phyloP scores from a whole-genome alignment of 1,140 invertebrate genomes.

The Aporrectodea caliginosa region DNA sequence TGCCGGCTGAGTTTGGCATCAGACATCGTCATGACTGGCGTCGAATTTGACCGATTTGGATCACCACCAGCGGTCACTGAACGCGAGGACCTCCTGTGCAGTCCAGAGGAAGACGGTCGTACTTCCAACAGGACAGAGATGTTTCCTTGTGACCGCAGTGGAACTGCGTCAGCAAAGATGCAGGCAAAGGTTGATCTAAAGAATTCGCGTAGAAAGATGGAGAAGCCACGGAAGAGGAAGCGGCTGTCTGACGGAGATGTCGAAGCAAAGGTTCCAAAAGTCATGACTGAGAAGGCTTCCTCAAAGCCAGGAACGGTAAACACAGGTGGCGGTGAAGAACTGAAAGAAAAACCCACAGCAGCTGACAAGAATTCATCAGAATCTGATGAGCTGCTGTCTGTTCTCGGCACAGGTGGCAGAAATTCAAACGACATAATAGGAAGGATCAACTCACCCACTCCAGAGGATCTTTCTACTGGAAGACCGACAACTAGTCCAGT shows the following conservation, averaged over 20 bases:
- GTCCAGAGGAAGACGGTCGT: too few relatives aligned
- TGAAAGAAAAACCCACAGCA: too few relatives aligned
- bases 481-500: background rate
- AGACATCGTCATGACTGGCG: too few relatives aligned
- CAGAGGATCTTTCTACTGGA: background rate
- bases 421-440: background rate
- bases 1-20: too few relatives aligned
- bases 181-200: conserved; percentile 36
- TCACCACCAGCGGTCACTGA: too few relatives aligned
- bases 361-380: too few relatives aligned
- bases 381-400: background rate
- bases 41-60: background rate
- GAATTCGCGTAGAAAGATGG: conserved; percentile 51
- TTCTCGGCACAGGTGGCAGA: background rate
- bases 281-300: background rate
- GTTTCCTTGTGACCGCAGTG: conserved; percentile 10
- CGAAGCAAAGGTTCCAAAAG: background rate
- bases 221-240: conserved; percentile 47
- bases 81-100: too few relatives aligned
- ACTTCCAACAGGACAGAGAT: too few relatives aligned
- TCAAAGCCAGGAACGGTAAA: background rate
- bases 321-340: too few relatives aligned
- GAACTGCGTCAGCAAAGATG: conserved; percentile 13
- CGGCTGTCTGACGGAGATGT: conserved; percentile 21
- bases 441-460: background rate